phyloP scores from a whole-genome alignment of 2,888 invertebrate species.

The Agrotis exclamationis region DNA sequence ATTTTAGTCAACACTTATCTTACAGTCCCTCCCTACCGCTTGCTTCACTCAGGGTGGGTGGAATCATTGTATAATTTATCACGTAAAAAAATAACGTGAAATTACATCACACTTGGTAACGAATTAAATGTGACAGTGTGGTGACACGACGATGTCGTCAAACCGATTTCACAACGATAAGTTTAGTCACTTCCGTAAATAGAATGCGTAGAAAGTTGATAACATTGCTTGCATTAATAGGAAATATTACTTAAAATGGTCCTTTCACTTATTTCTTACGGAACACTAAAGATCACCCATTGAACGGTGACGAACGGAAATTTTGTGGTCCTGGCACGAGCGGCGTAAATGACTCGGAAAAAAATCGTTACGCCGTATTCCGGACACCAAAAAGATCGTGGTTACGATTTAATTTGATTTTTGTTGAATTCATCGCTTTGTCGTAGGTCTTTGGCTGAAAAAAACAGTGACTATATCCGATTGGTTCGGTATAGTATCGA shows the following conservation, averaged over 20 bases:
- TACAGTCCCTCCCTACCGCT: too few relatives aligned
- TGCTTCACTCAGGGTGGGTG: too few relatives aligned
- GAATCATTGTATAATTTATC: too few relatives aligned
- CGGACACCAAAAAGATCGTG: conserved; percentile 78
- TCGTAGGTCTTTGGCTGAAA: conserved; percentile 44
- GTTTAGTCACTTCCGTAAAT: too few relatives aligned
- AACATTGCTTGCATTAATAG: too few relatives aligned
- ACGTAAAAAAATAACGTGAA: too few relatives aligned
- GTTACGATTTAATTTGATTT: conserved; percentile 78
- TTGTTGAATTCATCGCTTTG: conserved; percentile 63
- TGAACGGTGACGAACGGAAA: conserved; percentile 87
- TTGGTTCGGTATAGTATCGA: conserved; percentile 26
- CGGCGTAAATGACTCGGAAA: conserved; percentile 76
- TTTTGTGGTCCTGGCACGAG: conserved; percentile 89
- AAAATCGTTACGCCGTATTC: conserved; percentile 78
- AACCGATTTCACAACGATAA: too few relatives aligned
- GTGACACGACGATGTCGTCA: too few relatives aligned
- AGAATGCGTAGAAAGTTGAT: neutral
- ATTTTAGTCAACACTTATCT: too few relatives aligned
- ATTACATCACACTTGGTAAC: too few relatives aligned
- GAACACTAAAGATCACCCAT: conserved; percentile 80
- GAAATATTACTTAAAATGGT: neutral
- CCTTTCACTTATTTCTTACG: neutral
- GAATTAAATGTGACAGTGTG: too few relatives aligned
- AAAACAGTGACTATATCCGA: conserved; percentile 45